phyloP scores from a whole-genome alignment of 1,140 invertebrate species.

The Globodera rostochiensis region DNA sequence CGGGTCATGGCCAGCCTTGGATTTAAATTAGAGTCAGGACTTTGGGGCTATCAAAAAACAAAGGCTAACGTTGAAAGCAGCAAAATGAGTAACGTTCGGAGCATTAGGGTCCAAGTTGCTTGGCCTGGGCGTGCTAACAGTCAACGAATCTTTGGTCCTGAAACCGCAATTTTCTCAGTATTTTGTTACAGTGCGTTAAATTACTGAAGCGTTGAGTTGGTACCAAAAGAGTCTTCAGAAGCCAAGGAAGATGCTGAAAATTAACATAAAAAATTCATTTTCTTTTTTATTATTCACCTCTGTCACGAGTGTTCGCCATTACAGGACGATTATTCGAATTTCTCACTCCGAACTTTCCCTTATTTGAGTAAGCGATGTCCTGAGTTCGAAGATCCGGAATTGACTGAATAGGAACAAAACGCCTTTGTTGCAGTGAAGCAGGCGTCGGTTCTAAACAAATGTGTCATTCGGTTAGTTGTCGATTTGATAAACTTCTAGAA shows the following conservation, averaged over 20 bases:
- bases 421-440: constrained; percentile 46
- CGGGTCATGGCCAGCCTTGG: too few species aligned
- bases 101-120: constrained; percentile 35
- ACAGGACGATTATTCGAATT: constrained; percentile 29
- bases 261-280: constrained; percentile 10
- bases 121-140: constrained; percentile 13
- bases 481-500: too few species aligned
- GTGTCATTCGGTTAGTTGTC: too few species aligned
- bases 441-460: constrained; percentile 18
- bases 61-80: constrained; percentile 31
- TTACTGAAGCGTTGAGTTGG: constrained; percentile 1
- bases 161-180: not conserved
- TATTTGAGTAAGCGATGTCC: constrained; percentile 37
- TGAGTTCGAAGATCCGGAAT: constrained; percentile 61
- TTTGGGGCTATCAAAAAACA: not conserved
- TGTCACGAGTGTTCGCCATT: constrained; percentile 22
- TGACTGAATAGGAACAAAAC: constrained; percentile 59
- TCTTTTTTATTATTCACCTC: constrained; percentile 3
- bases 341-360: constrained; percentile 44
- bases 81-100: constrained; percentile 42
- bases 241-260: constrained; percentile 52
- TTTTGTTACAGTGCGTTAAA: not conserved
- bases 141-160: constrained; percentile 43
- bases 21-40: too few species aligned
- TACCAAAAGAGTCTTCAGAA: constrained; percentile 42